Conservation (phyloP, 2,113 vertebrate species). For the Dermatemys mawii region DNA sequence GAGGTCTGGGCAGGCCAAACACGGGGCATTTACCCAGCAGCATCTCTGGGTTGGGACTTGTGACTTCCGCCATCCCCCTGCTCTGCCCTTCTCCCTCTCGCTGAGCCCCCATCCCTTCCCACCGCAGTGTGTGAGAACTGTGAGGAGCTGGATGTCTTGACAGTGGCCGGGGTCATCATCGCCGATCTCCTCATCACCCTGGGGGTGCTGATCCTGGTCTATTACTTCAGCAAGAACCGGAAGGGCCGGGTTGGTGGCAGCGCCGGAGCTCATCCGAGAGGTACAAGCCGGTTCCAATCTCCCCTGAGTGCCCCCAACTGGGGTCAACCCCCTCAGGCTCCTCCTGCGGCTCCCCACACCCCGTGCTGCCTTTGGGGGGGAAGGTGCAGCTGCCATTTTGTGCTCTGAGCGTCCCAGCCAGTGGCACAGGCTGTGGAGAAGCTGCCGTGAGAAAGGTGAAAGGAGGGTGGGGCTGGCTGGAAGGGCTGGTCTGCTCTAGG, state of each 20-base stretch:
- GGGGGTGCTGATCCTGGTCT: slow-evolving; percentile 74
- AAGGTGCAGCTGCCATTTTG: fast-evolving
- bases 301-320: fast-evolving
- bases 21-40: neutral
- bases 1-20: neutral
- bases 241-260: neutral
- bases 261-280: slow-evolving; percentile 43
- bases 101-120: neutral
- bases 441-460: neutral
- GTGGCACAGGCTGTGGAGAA: neutral
- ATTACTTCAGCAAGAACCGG: slow-evolving; percentile 74
- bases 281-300: slow-evolving; percentile 12
- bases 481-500: neutral
- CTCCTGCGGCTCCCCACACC: neutral
- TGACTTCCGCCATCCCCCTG: neutral
- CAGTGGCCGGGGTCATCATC: slow-evolving; percentile 31
- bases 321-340: neutral
- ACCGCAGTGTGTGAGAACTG: slow-evolving; percentile 77
- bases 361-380: neutral
- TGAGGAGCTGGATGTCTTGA: slow-evolving; percentile 56
- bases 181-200: slow-evolving; percentile 77
- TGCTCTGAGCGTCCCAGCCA: neutral
- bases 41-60: neutral
- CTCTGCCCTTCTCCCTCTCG: neutral
- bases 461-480: neutral